Evolutionary conservation across 2,113 vertebrate genomes (phyloP).

Genomic region (Pseudorasbora parva): DNA sequence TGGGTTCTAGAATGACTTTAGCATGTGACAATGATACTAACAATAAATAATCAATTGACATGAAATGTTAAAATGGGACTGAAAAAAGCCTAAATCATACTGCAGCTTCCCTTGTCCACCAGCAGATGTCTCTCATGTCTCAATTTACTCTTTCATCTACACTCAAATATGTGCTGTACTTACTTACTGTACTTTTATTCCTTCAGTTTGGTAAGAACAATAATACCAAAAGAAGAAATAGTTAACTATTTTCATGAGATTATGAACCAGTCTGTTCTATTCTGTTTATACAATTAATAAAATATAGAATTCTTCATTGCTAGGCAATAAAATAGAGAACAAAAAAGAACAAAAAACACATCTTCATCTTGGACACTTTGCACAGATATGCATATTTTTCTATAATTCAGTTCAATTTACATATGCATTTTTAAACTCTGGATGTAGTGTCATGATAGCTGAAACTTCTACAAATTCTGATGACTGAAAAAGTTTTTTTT

Average conservation of each 20-base stretch:
- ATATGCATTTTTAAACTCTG: too few relatives aligned
- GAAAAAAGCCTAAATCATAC: background rate
- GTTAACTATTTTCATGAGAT: background rate
- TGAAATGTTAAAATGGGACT: constrained; percentile 20
- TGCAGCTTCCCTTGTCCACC: constrained; percentile 1
- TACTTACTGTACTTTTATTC: background rate
- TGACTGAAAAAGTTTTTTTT: background rate
- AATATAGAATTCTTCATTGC: background rate
- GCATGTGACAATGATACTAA: background rate
- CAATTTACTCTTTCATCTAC: background rate
- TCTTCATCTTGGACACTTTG: too few relatives aligned
- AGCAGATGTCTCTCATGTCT: constrained; percentile 47
- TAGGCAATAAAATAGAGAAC: background rate
- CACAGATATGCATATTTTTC: background rate
- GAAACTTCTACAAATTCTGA: background rate
- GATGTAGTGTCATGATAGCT: too few relatives aligned
- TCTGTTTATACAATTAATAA: background rate
- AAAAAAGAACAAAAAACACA: too few relatives aligned
- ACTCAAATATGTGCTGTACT: background rate
- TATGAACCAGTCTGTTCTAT: background rate
- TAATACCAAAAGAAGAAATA: background rate
- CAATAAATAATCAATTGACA: background rate
- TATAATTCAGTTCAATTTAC: too few relatives aligned
- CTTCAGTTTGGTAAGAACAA: constrained; percentile 10
- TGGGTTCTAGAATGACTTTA: background rate